Evolutionary conservation across 2,888 invertebrate species (phyloP), one percentile per base, ranked within the genome.

Genomic region (Baronia brevicornis): DNA sequence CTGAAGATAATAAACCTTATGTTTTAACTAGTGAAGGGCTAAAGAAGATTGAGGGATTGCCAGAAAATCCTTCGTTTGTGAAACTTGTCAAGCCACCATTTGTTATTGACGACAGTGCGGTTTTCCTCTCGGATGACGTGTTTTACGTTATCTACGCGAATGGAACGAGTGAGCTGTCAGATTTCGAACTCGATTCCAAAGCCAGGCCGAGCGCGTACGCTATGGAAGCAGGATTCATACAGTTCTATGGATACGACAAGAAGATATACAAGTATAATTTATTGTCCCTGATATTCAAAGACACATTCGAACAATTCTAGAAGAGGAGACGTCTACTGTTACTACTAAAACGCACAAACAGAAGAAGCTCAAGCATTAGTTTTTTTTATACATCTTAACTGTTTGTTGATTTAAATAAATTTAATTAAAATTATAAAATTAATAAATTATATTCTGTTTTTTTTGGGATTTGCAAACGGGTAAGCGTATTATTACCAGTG

Each of bases 251-350:
- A 4, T 56, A 64, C 25, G 44, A 77, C 3, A 75, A 79, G 37
- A 67, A 62, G 2, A 67, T 80, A 13, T 79, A 78, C 26, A 59
- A 69, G 37, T 75, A 66, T 46, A 72, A 78, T 28, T 2, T 77
- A 1, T 6, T 49, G 10, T 8, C 61, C 0, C 12, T 12, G 0
- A 5, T 67, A 1, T 3, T 54, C n/a, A n/a, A n/a, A n/a, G n/a
- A n/a, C n/a, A n/a, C n/a, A n/a, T n/a, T n/a, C n/a, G n/a, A n/a
- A n/a, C n/a, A n/a, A n/a, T n/a, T n/a, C n/a, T n/a, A n/a, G n/a
- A n/a, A n/a, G n/a, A n/a, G n/a, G n/a, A n/a, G n/a, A n/a, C n/a
- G n/a, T n/a, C n/a, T n/a, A n/a, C n/a, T n/a, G n/a, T n/a, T n/a
- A n/a, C n/a, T n/a, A n/a, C n/a, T n/a, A n/a, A n/a, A n/a, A n/a